A percentile compares a stretch with the other conserved stretches of the same genome.
Conservation (phyloP, 2,113 vertebrate species). For the Athene noctua region DNA sequence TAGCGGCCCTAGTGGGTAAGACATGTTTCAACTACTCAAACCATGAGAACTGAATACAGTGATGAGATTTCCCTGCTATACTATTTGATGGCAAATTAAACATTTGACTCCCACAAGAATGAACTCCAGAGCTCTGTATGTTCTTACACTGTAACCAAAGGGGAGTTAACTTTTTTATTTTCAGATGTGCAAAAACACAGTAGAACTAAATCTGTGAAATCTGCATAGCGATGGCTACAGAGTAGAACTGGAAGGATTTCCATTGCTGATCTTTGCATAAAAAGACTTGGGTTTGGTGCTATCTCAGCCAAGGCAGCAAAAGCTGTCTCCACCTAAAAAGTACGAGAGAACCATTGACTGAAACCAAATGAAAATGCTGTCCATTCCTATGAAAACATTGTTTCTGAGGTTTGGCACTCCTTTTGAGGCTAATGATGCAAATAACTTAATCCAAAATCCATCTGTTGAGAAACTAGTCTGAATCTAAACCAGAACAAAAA, state of each 20-base stretch:
- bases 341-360: background rate
- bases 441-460: background rate
- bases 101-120: background rate
- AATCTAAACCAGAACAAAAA: background rate
- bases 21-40: background rate
- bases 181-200: background rate
- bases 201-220: background rate
- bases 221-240: background rate
- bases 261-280: background rate
- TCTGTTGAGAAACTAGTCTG: background rate
- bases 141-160: background rate
- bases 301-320: background rate
- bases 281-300: background rate
- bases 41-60: background rate
- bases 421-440: background rate
- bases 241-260: background rate
- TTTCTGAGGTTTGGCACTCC: background rate
- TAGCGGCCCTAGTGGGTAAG: background rate
- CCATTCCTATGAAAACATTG: background rate
- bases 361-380: background rate
- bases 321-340: background rate
- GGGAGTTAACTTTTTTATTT: background rate
- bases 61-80: background rate
- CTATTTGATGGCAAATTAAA: background rate
- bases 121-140: background rate